phyloP scores from a whole-genome alignment of 2,888 invertebrate species.

The Xanthia icteritia region DNA sequence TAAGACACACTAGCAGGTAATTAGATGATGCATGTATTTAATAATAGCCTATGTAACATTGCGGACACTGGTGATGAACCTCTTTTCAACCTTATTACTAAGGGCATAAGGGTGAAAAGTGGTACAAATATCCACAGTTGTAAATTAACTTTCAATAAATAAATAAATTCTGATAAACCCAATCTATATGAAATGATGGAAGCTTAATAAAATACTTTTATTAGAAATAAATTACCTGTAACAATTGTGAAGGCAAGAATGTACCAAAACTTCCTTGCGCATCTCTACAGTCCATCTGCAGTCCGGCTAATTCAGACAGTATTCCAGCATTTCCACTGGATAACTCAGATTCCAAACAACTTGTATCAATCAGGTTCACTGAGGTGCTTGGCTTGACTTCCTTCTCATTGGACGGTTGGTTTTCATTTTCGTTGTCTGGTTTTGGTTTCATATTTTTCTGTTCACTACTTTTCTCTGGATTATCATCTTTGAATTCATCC shows the following conservation, averaged over 20 bases:
- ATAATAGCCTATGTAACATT: not conserved
- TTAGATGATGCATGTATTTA: not conserved
- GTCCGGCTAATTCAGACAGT: slow-evolving; percentile 84
- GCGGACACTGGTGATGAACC: no score
- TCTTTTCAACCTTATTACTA: no score
- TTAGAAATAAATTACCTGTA: slow-evolving; percentile 78
- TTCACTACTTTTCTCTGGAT: slow-evolving; percentile 74
- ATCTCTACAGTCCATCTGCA: slow-evolving; percentile 81
- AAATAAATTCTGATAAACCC: not conserved
- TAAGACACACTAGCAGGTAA: no score
- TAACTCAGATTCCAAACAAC: slow-evolving; percentile 68
- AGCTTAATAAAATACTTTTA: not conserved
- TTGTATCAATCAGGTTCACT: slow-evolving; percentile 81
- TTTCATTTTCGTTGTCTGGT: slow-evolving; percentile 68
- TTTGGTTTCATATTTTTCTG: slow-evolving; percentile 68
- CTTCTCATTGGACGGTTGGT: slow-evolving; percentile 65
- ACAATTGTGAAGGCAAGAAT: slow-evolving; percentile 88
- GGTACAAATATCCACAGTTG: not conserved
- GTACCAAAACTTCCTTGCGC: slow-evolving; percentile 80
- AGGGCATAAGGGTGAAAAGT: no score
- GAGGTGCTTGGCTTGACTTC: slow-evolving; percentile 72
- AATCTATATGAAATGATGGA: not conserved
- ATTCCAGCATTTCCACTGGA: slow-evolving; percentile 65
- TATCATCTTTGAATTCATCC: slow-evolving; percentile 91
- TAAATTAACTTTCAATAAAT: not conserved